Conservation (phyloP, 2,797 vertebrate genomes). For the Myotis findleyi region DNA sequence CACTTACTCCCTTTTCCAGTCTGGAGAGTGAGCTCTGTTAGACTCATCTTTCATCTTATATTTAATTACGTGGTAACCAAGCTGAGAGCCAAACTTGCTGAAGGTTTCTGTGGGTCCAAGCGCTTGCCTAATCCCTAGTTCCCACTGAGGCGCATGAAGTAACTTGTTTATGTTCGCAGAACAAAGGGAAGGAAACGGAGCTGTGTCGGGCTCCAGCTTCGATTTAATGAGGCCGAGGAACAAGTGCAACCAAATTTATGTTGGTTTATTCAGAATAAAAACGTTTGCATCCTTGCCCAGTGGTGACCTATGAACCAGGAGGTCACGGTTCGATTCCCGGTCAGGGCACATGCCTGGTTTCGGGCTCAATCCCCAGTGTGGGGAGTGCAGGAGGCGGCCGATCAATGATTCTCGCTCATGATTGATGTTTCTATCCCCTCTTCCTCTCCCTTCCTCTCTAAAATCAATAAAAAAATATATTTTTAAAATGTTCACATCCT, state of each 20-base stretch:
- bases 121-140: constrained; percentile 79
- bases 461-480: too few species aligned
- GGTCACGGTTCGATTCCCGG: too few species aligned
- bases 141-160: constrained; percentile 78
- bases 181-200: constrained; percentile 70
- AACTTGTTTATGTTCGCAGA: constrained; percentile 81
- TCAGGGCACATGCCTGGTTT: too few species aligned
- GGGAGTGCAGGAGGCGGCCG: too few species aligned
- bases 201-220: constrained; percentile 56
- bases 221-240: constrained; percentile 71
- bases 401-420: too few species aligned
- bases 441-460: too few species aligned
- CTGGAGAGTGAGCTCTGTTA: not conserved
- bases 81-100: constrained; percentile 72
- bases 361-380: too few species aligned
- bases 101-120: constrained; percentile 74
- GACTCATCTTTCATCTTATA: constrained; percentile 73
- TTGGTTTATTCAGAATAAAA: constrained; percentile 53
- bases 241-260: constrained; percentile 73
- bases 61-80: constrained; percentile 73
- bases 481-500: not conserved
- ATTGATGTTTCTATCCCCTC: too few species aligned
- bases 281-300: not conserved
- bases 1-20: not conserved
- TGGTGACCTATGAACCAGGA: too few species aligned